Evolutionary conservation across 2,797 vertebrate genomes (phyloP).

Genomic region (Taenioides sp.): DNA sequence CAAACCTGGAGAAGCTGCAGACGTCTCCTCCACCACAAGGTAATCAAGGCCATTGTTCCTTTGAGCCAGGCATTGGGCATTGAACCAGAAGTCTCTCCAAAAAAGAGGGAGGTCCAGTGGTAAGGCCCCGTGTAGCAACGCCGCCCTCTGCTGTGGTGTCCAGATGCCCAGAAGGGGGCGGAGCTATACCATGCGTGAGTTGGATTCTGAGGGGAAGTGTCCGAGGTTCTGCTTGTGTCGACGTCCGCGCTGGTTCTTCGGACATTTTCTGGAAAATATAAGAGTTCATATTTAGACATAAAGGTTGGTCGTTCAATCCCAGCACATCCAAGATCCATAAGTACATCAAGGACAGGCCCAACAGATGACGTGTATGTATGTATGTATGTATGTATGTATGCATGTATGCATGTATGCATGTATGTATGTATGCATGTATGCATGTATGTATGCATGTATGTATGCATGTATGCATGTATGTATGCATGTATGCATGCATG

Average conservation of each 20-base stretch:
- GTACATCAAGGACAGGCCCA: too few species aligned
- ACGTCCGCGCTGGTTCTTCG: conserved; percentile 92
- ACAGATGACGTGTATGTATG: too few species aligned
- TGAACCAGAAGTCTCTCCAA: not conserved
- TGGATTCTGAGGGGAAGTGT: conserved; percentile 94
- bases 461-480: too few species aligned
- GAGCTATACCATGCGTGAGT: conserved; percentile 92
- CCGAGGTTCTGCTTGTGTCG: conserved; percentile 95
- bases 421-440: too few species aligned
- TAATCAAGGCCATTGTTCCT: conserved; percentile 3
- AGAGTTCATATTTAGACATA: not conserved
- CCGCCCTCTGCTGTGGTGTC: conserved; percentile 62
- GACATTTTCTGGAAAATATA: conserved; percentile 82
- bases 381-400: too few species aligned
- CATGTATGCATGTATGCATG: too few species aligned
- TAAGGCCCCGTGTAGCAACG: conserved; percentile 95
- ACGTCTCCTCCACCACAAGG: not conserved
- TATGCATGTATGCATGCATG: too few species aligned
- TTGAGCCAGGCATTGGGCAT: not conserved
- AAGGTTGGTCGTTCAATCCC: not conserved
- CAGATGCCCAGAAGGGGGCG: conserved; percentile 51
- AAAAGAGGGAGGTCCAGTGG: conserved; percentile 16
- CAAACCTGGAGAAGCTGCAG: not conserved
- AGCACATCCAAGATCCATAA: too few species aligned
- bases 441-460: too few species aligned